Evolutionary conservation across 2,888 invertebrate species (phyloP).

Genomic region (Crossocerus cetratus): DNA sequence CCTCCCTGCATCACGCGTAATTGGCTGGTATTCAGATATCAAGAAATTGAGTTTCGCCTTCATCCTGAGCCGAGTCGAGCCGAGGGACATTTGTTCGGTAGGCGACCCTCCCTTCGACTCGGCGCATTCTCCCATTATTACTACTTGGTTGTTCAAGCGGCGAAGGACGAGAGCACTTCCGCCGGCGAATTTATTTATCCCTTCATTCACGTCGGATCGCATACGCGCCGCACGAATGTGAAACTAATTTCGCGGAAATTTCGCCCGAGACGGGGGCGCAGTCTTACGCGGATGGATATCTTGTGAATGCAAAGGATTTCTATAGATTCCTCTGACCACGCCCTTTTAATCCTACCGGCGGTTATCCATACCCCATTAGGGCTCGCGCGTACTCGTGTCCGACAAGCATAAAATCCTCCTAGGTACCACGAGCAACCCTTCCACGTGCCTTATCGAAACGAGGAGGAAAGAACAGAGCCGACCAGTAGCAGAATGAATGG

Average conservation of each 20-base stretch:
- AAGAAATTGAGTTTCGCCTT: constrained; percentile 70
- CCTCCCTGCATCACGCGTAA: constrained; percentile 66
- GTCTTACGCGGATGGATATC: neutral
- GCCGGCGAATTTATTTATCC: neutral
- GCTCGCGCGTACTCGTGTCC: neutral
- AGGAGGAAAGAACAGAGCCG: constrained; percentile 9
- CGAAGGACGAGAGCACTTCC: neutral
- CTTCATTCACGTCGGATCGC: neutral
- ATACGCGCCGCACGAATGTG: neutral
- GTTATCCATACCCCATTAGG: constrained; percentile 23
- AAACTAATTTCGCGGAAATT: constrained; percentile 3
- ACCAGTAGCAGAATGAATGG: constrained; percentile 8
- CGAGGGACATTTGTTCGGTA: constrained; percentile 44
- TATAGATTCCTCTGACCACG: neutral
- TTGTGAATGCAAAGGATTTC: neutral
- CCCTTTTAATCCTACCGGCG: neutral
- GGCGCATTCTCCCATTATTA: constrained; percentile 14
- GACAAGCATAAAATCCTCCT: constrained; percentile 43
- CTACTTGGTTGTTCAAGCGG: constrained; percentile 7
- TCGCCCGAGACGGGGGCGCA: neutral
- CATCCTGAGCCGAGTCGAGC: constrained; percentile 42
- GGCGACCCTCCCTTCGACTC: constrained; percentile 22
- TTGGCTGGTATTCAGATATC: constrained; percentile 73
- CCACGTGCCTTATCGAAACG: constrained; percentile 26
- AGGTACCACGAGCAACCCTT: constrained; percentile 23